These are phyloP conservation scores for Drosophila setosimentum DNA, from an alignment of 2,888 invertebrate genomes.

Conservation along the genomic window DNA sequence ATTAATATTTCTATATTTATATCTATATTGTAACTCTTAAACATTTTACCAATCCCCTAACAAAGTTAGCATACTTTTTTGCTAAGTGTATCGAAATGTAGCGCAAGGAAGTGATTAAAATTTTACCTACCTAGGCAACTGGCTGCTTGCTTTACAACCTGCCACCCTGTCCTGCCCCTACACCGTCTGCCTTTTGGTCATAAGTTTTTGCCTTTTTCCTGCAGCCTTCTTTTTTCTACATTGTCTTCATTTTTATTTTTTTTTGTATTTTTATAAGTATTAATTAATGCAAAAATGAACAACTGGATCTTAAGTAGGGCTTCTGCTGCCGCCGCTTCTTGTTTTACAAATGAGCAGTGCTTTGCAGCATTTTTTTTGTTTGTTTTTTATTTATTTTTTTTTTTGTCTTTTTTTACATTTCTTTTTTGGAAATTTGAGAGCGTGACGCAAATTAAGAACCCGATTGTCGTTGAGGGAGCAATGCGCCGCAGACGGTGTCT, in stretches of 20 bases:
- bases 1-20: too few species aligned
- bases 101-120: slow-evolving; percentile 74
- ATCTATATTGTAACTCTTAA: too few species aligned
- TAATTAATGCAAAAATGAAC: slow-evolving; percentile 76
- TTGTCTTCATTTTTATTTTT: slow-evolving; percentile 7
- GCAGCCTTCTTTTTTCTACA: slow-evolving; percentile 21
- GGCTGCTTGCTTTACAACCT: slow-evolving; percentile 14
- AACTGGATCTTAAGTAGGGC: slow-evolving; percentile 69
- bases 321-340: slow-evolving; percentile 61
- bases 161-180: neutral
- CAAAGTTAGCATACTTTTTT: neutral
- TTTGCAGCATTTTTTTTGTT: slow-evolving; percentile 31
- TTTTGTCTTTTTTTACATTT: slow-evolving; percentile 1
- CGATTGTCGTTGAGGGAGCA: slow-evolving; percentile 51
- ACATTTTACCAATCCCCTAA: neutral
- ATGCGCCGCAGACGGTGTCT: slow-evolving; percentile 34
- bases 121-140: slow-evolving; percentile 58
- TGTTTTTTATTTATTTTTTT: neutral
- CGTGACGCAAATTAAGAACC: slow-evolving; percentile 67
- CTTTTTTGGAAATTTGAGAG: slow-evolving; percentile 65
- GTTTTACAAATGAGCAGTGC: slow-evolving; percentile 68
- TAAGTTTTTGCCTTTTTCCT: slow-evolving; percentile 29
- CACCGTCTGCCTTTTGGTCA: slow-evolving; percentile 19
- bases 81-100: slow-evolving; percentile 42
- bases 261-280: slow-evolving; percentile 59